Evolutionary conservation across 1,140 invertebrate genomes (phyloP).

Genomic region (Andrena cerasifolii): DNA sequence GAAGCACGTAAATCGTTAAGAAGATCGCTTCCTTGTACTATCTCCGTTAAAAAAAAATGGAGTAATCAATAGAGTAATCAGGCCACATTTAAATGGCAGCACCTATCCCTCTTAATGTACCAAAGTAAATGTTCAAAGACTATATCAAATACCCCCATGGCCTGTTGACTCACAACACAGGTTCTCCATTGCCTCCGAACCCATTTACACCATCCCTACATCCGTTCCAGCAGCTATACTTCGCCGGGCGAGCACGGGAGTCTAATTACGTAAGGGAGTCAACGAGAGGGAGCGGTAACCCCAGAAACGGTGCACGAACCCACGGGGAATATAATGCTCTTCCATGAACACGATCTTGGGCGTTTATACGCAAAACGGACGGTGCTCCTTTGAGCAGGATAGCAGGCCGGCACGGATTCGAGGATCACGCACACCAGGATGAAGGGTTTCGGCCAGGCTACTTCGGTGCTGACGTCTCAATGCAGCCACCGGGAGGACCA

Average conservation of each 20-base stretch:
- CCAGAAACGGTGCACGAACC: slow-evolving; percentile 7
- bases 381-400: slow-evolving; percentile 23
- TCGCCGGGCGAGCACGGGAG: background rate
- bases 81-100: too few species aligned
- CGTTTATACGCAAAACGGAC: slow-evolving; percentile 51
- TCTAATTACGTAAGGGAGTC: slow-evolving; percentile 31
- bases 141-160: too few species aligned
- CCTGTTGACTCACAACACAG: too few species aligned
- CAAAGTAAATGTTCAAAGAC: too few species aligned
- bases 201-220: too few species aligned
- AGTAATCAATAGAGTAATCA: too few species aligned
- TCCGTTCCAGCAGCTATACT: too few species aligned
- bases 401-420: slow-evolving; percentile 32
- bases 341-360: slow-evolving; percentile 26
- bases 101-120: too few species aligned
- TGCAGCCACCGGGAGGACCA: slow-evolving; percentile 69
- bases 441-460: slow-evolving; percentile 55
- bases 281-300: slow-evolving; percentile 6
- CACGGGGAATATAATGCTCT: slow-evolving; percentile 30
- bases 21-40: too few species aligned
- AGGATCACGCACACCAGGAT: slow-evolving; percentile 52
- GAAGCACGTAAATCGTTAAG: too few species aligned
- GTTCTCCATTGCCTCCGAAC: too few species aligned
- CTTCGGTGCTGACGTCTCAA: slow-evolving; percentile 70
- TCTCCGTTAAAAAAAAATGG: too few species aligned